A percentile compares a stretch with the other conserved stretches of the same genome.
Conservation (phyloP, 2,113 vertebrate genomes). For the Menidia beryllina region DNA sequence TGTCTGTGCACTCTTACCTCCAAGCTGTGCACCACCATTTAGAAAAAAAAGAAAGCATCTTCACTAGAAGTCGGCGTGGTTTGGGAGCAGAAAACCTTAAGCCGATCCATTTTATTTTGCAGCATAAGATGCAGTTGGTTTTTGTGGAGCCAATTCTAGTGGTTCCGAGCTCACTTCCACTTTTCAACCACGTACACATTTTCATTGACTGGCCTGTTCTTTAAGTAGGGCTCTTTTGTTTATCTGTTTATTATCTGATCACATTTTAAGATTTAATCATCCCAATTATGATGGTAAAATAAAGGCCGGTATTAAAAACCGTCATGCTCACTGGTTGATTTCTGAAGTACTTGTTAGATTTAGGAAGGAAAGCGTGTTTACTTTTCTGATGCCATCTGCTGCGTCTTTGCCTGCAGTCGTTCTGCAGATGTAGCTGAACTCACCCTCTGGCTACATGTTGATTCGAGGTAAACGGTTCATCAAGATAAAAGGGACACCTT, state of each 20-base stretch:
- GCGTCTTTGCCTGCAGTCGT: slow-evolving; percentile 16
- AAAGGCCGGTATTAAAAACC: slow-evolving; percentile 2
- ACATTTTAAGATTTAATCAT: not conserved
- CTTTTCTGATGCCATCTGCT: slow-evolving; percentile 41
- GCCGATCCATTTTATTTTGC: slow-evolving; percentile 45
- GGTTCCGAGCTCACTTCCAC: slow-evolving; percentile 61
- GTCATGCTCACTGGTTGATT: no score
- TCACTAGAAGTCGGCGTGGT: slow-evolving; percentile 29
- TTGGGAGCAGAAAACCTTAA: slow-evolving; percentile 44
- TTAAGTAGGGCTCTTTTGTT: not conserved
- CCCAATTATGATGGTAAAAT: no score
- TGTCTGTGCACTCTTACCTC: slow-evolving; percentile 12
- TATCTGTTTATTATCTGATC: not conserved
- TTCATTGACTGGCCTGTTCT: slow-evolving; percentile 55
- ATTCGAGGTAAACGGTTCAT: slow-evolving; percentile 34
- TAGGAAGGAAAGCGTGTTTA: slow-evolving; percentile 27
- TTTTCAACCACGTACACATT: slow-evolving; percentile 57
- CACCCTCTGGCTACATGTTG: slow-evolving; percentile 30
- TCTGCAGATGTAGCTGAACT: slow-evolving; percentile 18
- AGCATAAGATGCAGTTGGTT: slow-evolving; percentile 44
- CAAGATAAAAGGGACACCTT: slow-evolving; percentile 19
- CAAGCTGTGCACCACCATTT: slow-evolving; percentile 29
- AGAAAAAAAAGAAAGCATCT: slow-evolving; percentile 47
- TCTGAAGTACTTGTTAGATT: slow-evolving; percentile 13
- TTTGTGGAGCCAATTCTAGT: slow-evolving; percentile 49